Evolutionary conservation across 2,888 invertebrate genomes (phyloP), one percentile per base, ranked within the genome.

Genomic region (Watsonalla binaria): DNA sequence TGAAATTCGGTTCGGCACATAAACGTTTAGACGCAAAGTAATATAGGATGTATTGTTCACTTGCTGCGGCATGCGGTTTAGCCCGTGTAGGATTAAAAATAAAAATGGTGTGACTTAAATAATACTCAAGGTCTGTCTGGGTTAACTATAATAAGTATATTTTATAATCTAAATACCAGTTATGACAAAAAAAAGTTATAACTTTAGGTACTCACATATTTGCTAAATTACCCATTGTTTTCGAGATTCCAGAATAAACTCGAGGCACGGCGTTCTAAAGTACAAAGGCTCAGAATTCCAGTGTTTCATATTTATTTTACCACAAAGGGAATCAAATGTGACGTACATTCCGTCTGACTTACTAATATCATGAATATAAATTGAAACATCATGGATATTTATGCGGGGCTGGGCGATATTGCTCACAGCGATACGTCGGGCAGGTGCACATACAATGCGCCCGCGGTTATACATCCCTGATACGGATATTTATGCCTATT

Each of bases 281-380:
- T 53, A 63, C 58, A 65, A 64, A 66, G 62, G 62, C 61, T 14
- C 37, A 48, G 35, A 59, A 42, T 42, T 42, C 42, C 42, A 42
- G 42, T 42, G 55, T 61, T 58, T 56, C 59, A 70, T 74, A 83
- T 85, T 84, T 84, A 82, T 84, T 81, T 81, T 68, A 70, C 75
- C 80, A 88, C 84, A 89, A 87, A 86, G 80, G 77, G 80, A 87
- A 88, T 89, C 86, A 86, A 85, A 87, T 86, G 84, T 88, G 88
- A 87, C 84, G 82, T 80, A 78, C 74, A 82, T 83, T 84, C 78
- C 79, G 75, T 84, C 81, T 84, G 80, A 84, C 86, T 84, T 84
- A 86, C 86, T 88, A 89, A 87, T 88, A 87, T 86, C 88, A 89
- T 89, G 89, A 89, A 89, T 89, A 88, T 86, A 89, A 88, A 89